Percentiles rank a stretch among this genome's conserved stretches.
Conservation (phyloP, 2,113 vertebrate species). For the Labeo catla region DNA sequence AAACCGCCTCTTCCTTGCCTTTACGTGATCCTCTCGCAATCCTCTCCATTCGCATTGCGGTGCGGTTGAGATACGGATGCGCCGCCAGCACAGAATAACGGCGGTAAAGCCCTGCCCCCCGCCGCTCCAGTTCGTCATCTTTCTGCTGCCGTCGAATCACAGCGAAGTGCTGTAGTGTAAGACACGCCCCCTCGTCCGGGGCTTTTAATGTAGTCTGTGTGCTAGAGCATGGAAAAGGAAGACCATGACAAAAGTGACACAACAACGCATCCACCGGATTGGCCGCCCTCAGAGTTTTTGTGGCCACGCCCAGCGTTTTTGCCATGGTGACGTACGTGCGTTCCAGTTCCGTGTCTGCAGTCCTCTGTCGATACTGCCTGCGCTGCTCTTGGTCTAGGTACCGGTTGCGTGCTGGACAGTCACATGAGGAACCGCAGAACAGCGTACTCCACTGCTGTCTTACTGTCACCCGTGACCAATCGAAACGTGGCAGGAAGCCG, state of each 20-base stretch:
- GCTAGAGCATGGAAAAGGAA: slow-evolving; percentile 87
- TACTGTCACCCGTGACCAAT: slow-evolving; percentile 86
- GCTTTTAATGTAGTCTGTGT: slow-evolving; percentile 31
- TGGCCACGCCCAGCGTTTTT: slow-evolving; percentile 82
- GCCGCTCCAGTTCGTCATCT: slow-evolving; percentile 87
- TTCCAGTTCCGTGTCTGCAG: slow-evolving; percentile 83
- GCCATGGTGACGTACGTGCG: slow-evolving; percentile 89
- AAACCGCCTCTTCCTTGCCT: slow-evolving; percentile 72
- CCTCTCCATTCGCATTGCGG: slow-evolving; percentile 81
- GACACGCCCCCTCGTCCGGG: slow-evolving; percentile 73
- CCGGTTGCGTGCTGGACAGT: slow-evolving; percentile 88
- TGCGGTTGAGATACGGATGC: slow-evolving; percentile 91
- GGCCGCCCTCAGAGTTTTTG: slow-evolving; percentile 87
- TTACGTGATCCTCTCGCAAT: slow-evolving; percentile 72
- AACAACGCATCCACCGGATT: slow-evolving; percentile 94
- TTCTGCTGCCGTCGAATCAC: slow-evolving; percentile 92
- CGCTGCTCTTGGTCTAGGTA: slow-evolving; percentile 92
- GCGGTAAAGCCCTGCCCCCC: slow-evolving; percentile 83
- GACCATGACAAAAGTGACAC: slow-evolving; percentile 92
- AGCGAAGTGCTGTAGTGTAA: slow-evolving; percentile 86
- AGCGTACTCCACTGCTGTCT: slow-evolving; percentile 92
- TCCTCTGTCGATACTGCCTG: slow-evolving; percentile 86
- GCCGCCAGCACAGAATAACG: slow-evolving; percentile 88
- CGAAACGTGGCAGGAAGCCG: slow-evolving; percentile 86
- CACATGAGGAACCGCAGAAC: slow-evolving; percentile 89